These are phyloP conservation scores for Aphelenchoides besseyi DNA, from an alignment of 1,140 invertebrate species.

Conservation along the genomic window DNA sequence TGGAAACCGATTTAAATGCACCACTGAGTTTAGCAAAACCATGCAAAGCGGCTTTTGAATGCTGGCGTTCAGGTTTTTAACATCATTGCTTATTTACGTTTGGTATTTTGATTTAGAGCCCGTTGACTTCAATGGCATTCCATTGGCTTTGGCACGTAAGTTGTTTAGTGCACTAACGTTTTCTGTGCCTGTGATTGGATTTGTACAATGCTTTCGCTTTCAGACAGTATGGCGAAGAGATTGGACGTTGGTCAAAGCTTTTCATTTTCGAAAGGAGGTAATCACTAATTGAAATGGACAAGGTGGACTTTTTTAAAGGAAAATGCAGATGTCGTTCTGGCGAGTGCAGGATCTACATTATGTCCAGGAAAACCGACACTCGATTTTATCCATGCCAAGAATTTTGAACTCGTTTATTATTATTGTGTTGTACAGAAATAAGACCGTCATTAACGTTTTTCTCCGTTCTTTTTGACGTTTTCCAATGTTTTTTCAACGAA, in stretches of 20 bases:
- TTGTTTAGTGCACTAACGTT: too few species aligned
- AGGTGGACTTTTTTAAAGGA: conserved; percentile 19
- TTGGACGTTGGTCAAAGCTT: conserved; percentile 5
- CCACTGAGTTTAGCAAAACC: conserved; percentile 10
- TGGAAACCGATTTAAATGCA: background rate
- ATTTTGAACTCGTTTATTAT: conserved; percentile 15
- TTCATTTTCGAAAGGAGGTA: background rate
- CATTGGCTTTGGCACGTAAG: conserved; percentile 10
- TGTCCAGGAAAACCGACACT: conserved; percentile 10
- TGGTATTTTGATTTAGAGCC: conserved; percentile 1
- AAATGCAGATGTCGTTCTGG: conserved; percentile 17
- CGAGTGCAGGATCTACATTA: background rate
- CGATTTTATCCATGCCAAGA: background rate
- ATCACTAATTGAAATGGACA: background rate
- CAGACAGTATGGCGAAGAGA: conserved; percentile 9
- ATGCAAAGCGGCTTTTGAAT: conserved; percentile 16
- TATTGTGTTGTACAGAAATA: background rate
- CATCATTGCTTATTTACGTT: background rate
- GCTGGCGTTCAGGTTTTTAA: conserved; percentile 17
- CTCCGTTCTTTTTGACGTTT: conserved; percentile 14
- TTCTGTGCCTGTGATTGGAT: background rate
- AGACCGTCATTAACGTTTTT: conserved; percentile 12
- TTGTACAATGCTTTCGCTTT: background rate
- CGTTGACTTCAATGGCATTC: conserved; percentile 12
- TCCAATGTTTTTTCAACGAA: background rate